Evolutionary conservation across 2,888 invertebrate genomes (phyloP).

Genomic region (Phortica magna): DNA sequence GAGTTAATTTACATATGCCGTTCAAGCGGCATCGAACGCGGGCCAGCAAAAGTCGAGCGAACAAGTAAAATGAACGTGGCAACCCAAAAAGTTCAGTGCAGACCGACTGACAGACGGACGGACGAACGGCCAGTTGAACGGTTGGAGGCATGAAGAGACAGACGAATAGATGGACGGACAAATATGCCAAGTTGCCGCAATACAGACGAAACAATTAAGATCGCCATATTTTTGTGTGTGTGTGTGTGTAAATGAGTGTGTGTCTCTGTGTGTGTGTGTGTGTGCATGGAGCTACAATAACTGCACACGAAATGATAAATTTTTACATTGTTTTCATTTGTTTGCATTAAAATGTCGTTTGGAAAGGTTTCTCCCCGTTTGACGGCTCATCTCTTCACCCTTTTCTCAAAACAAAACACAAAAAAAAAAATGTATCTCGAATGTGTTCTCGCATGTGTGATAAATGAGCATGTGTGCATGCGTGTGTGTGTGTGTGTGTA

Average conservation of each 20-base stretch:
- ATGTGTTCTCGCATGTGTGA: conserved; percentile 1
- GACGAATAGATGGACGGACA: background rate
- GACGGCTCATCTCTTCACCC: background rate
- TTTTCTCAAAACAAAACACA: background rate
- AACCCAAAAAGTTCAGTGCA: conserved; percentile 7
- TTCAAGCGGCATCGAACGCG: background rate
- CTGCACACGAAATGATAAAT: conserved; percentile 28
- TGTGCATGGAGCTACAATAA: conserved; percentile 21
- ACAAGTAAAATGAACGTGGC: conserved; percentile 12
- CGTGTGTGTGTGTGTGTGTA: background rate
- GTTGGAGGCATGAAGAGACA: background rate
- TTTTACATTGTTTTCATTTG: conserved; percentile 28
- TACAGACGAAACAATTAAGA: conserved; percentile 25
- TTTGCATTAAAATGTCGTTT: conserved; percentile 25
- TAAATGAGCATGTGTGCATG: background rate
- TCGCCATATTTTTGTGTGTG: background rate
- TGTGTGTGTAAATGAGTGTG: background rate
- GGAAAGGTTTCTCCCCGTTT: background rate
- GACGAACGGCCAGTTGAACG: background rate
- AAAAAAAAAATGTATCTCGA: background rate
- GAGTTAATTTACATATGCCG: conserved; percentile 30
- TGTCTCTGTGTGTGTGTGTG: background rate
- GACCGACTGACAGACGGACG: conserved; percentile 2
- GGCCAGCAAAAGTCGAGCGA: background rate
- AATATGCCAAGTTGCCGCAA: conserved; percentile 12